phyloP scores from a whole-genome alignment of 2,888 invertebrate genomes.

The Dolichomitus sp. region DNA sequence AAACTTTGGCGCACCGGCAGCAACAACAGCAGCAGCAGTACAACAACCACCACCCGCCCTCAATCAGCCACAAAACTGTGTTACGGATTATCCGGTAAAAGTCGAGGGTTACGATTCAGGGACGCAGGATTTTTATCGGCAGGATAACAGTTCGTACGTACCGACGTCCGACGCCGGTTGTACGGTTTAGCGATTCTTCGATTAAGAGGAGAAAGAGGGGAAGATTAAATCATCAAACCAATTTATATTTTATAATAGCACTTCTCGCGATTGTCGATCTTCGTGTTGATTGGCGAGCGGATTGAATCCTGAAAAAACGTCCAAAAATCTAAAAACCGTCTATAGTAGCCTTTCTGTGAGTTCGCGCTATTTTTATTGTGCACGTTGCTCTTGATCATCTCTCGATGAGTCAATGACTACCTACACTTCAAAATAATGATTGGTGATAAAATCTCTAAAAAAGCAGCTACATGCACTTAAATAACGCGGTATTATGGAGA shows the following conservation, averaged over 20 bases:
- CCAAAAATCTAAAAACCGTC: neutral
- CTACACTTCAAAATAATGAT: too few relatives aligned
- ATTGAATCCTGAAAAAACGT: neutral
- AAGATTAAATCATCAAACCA: slow-evolving; percentile 31
- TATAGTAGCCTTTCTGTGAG: too few relatives aligned
- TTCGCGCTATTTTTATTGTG: too few relatives aligned
- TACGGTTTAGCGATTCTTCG: slow-evolving; percentile 78
- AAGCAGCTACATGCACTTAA: too few relatives aligned
- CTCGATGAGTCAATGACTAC: too few relatives aligned
- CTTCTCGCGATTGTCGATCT: slow-evolving; percentile 57
- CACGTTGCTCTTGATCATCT: too few relatives aligned
- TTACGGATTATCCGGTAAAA: slow-evolving; percentile 83
- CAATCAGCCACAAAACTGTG: slow-evolving; percentile 82
- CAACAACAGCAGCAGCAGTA: slow-evolving; percentile 17
- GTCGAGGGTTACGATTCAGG: slow-evolving; percentile 81
- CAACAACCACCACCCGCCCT: slow-evolving; percentile 62
- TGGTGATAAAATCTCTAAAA: too few relatives aligned
- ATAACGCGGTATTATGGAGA: too few relatives aligned
- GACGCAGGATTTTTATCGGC: slow-evolving; percentile 79
- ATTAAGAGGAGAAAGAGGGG: slow-evolving; percentile 42
- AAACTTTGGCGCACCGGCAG: slow-evolving; percentile 75
- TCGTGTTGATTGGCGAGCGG: slow-evolving; percentile 10
- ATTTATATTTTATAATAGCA: slow-evolving; percentile 15
- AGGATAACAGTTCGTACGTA: slow-evolving; percentile 81
- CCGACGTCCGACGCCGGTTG: slow-evolving; percentile 82